Percentiles rank a stretch among this genome's conserved stretches.
phyloP scores from a whole-genome alignment of 2,113 vertebrate species.

The Cricetomys ansorgei region DNA sequence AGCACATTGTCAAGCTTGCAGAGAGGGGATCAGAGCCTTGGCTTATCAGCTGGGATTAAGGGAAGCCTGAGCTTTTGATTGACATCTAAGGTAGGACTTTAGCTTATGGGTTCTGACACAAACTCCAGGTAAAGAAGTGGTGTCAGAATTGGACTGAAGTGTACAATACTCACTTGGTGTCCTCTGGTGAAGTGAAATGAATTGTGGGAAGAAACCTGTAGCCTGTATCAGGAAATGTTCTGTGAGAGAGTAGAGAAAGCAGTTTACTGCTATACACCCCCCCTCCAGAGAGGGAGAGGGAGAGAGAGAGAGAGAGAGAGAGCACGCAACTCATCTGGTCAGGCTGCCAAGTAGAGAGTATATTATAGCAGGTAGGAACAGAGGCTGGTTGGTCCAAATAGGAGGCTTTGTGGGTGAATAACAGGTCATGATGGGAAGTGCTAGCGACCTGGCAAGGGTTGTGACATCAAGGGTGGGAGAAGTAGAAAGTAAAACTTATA shows the following conservation, averaged over 20 bases:
- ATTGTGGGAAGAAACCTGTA: neutral
- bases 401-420: neutral
- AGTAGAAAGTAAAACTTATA: neutral
- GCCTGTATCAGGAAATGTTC: neutral
- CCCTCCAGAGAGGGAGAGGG: neutral
- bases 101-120: neutral
- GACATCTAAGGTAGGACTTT: neutral
- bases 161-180: neutral
- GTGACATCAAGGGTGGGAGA: neutral
- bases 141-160: neutral
- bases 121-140: neutral
- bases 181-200: neutral
- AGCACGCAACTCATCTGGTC: neutral
- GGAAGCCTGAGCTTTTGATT: neutral
- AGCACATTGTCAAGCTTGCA: neutral
- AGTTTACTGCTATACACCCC: too few relatives aligned
- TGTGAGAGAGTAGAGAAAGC: neutral
- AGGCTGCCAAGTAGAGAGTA: neutral
- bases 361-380: neutral
- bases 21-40: neutral
- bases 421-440: neutral
- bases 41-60: neutral
- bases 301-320: neutral
- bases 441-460: neutral
- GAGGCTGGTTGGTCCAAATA: neutral